Evolutionary conservation across 1,140 invertebrate genomes (phyloP).

Genomic region (Hermatobates lingyangjiaoensis): DNA sequence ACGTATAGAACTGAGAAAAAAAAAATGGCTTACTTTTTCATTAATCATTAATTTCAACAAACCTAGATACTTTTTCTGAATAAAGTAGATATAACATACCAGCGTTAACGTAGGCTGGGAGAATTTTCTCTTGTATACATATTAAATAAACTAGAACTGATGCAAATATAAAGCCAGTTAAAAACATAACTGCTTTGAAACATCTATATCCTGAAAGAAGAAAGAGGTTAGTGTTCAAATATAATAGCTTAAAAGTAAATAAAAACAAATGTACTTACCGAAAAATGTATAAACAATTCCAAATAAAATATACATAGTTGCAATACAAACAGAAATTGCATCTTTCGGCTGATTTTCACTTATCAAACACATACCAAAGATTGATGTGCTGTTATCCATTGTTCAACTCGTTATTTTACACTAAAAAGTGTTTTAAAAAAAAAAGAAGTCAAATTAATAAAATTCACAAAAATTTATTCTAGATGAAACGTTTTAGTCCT

Average conservation of each 20-base stretch:
- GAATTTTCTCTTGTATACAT: conserved; percentile 45
- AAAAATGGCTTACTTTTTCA: no score
- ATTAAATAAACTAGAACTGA: conserved; percentile 59
- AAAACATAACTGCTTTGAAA: conserved; percentile 76
- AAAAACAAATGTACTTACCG: conserved; percentile 24
- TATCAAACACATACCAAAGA: neutral
- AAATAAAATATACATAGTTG: conserved; percentile 24
- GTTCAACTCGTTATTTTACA: no score
- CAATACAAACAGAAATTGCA: conserved; percentile 9
- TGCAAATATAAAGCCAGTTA: conserved; percentile 72
- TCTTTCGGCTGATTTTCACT: conserved; percentile 8
- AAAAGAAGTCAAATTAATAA: no score
- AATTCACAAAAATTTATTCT: no score
- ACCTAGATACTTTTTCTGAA: neutral
- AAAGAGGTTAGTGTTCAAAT: conserved; percentile 1
- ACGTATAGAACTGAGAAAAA: no score
- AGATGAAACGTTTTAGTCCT: no score
- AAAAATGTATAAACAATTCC: conserved; percentile 38
- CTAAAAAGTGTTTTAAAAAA: no score
- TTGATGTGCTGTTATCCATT: neutral
- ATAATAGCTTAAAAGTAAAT: neutral
- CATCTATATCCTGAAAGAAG: conserved; percentile 60
- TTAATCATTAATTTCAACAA: no score
- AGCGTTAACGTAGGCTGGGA: conserved; percentile 53
- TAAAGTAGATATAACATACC: conserved; percentile 23